phyloP scores from a whole-genome alignment of 2,797 vertebrate species.

The Agapornis canus region DNA sequence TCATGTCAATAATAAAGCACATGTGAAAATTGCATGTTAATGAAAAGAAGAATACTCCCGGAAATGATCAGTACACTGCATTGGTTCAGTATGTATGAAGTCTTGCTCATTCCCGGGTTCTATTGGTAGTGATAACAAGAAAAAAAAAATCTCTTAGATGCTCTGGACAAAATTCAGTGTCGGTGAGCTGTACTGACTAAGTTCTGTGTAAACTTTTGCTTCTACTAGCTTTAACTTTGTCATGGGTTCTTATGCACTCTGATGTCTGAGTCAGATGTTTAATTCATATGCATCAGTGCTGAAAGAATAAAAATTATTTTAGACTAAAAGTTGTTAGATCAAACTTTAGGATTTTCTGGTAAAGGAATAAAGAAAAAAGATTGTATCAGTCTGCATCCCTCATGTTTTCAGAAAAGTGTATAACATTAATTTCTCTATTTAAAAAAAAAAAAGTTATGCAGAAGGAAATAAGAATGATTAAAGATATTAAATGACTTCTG shows the following conservation, averaged over 20 bases:
- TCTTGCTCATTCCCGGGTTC: background rate
- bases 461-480: background rate
- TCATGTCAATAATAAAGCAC: background rate
- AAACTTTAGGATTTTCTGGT: background rate
- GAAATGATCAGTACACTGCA: background rate
- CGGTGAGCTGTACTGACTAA: background rate
- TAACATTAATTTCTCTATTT: background rate
- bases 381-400: background rate
- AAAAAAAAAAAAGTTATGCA: background rate
- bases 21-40: background rate
- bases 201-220: background rate
- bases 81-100: background rate
- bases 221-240: background rate
- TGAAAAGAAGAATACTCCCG: background rate
- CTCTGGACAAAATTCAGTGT: background rate
- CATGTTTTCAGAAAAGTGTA: background rate
- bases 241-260: background rate
- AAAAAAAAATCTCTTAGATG: background rate
- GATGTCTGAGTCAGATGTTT: background rate
- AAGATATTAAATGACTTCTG: background rate
- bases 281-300: background rate
- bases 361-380: background rate
- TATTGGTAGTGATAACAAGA: background rate
- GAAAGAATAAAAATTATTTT: background rate
- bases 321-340: background rate